phyloP scores from a whole-genome alignment of 2,888 invertebrate genomes.

The Mimachlamys varia region DNA sequence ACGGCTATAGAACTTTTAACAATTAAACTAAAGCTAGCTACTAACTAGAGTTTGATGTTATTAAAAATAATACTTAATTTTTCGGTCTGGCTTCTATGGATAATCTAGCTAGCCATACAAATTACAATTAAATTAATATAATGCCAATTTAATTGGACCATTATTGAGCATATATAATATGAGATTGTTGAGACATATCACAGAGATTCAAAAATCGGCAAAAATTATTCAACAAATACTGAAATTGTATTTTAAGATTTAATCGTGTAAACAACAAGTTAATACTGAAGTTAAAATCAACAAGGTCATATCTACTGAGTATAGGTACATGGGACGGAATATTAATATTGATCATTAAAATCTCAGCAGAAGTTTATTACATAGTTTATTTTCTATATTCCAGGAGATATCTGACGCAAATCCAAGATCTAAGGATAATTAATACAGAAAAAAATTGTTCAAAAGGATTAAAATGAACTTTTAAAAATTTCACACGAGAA shows the following conservation, averaged over 20 bases:
- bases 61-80: too few relatives aligned
- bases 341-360: background rate
- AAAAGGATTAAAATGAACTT: too few relatives aligned
- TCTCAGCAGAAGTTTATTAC: background rate
- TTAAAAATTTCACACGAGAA: too few relatives aligned
- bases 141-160: background rate
- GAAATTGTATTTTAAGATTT: background rate
- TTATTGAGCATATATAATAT: background rate
- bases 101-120: too few relatives aligned
- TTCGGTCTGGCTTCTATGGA: too few relatives aligned
- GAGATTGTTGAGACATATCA: background rate
- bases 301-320: background rate
- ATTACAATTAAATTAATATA: too few relatives aligned
- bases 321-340: background rate
- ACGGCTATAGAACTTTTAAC: too few relatives aligned
- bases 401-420: too few relatives aligned
- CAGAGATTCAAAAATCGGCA: constrained; percentile 11
- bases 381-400: background rate
- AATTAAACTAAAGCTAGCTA: too few relatives aligned
- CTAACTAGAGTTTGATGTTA: too few relatives aligned
- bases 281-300: background rate
- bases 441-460: too few relatives aligned
- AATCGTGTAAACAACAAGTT: background rate
- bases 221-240: background rate
- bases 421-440: too few relatives aligned